These are phyloP conservation scores for Diarsia dahlii DNA, from an alignment of 2,888 invertebrate species.

Conservation along the genomic window DNA sequence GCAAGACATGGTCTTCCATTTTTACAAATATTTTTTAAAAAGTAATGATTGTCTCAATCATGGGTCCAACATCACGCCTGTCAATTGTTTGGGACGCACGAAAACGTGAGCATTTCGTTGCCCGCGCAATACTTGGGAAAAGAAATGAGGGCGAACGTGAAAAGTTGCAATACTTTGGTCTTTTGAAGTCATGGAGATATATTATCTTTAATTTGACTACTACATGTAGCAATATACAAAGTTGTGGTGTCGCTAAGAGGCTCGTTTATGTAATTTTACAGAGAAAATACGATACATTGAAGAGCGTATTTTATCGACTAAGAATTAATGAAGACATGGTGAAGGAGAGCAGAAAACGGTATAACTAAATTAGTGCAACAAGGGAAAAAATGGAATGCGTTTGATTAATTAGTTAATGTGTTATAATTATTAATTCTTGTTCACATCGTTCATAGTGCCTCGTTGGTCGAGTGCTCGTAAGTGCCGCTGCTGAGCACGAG, in stretches of 20 bases:
- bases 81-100: conserved; percentile 67
- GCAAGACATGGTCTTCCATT: conserved; percentile 48
- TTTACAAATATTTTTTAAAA: conserved; percentile 33
- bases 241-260: background rate
- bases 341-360: no score
- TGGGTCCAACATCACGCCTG: conserved; percentile 57
- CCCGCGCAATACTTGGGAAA: conserved; percentile 37
- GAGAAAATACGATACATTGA: background rate
- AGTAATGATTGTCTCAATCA: conserved; percentile 65
- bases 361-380: no score
- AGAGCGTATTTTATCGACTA: no score
- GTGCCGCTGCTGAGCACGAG: no score
- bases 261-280: background rate
- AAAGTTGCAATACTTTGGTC: conserved; percentile 22
- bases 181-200: conserved; percentile 25
- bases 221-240: background rate
- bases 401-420: no score
- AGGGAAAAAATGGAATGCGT: no score
- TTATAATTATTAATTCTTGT: no score
- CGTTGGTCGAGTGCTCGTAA: no score
- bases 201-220: conserved; percentile 18
- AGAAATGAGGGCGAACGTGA: conserved; percentile 57
- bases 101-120: conserved; percentile 65
- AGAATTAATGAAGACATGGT: no score
- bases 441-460: no score